These are phyloP conservation scores for Malurus cyaneus DNA, from an alignment of 2,113 vertebrate genomes.

Conservation along the genomic window DNA sequence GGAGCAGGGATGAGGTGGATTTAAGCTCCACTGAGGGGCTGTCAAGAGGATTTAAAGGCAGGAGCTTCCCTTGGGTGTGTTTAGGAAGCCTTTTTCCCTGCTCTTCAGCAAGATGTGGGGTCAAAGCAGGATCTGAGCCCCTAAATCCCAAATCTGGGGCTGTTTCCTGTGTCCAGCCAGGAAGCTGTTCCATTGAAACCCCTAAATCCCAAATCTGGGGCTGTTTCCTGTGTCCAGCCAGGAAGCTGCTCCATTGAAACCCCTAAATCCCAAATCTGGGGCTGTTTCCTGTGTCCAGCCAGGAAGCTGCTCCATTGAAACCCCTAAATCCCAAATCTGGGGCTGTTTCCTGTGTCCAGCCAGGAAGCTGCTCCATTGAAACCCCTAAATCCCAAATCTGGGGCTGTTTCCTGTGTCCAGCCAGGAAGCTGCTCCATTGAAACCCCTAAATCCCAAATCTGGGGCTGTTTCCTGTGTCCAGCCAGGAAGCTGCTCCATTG, in stretches of 20 bases:
- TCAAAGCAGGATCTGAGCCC: neutral
- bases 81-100: neutral
- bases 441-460: neutral
- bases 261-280: neutral
- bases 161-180: neutral
- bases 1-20: neutral
- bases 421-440: too few relatives aligned
- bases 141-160: neutral
- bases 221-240: too few relatives aligned
- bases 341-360: too few relatives aligned
- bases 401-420: too few relatives aligned
- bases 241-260: too few relatives aligned
- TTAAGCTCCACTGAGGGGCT: neutral
- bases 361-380: too few relatives aligned
- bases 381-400: too few relatives aligned
- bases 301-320: too few relatives aligned
- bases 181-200: neutral
- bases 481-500: neutral
- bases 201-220: too few relatives aligned
- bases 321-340: too few relatives aligned
- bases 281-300: too few relatives aligned
- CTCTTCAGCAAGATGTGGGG: neutral
- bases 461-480: neutral
- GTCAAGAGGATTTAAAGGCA: neutral
- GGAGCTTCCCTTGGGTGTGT: neutral